Conservation (phyloP, 2,113 vertebrate species). For the Accipiter cooperii region DNA sequence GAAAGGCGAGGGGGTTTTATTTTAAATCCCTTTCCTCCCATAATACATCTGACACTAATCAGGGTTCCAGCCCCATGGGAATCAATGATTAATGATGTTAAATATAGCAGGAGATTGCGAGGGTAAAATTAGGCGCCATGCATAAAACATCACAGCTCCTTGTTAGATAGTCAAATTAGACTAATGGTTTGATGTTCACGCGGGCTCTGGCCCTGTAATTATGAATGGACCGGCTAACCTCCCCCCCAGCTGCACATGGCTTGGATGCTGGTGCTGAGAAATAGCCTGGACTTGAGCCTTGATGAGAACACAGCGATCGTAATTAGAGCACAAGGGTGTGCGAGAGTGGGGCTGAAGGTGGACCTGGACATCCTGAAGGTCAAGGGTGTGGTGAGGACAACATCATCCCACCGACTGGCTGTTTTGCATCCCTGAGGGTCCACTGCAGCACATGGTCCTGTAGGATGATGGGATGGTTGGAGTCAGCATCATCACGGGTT, state of each 20-base stretch:
- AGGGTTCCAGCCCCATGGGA: constrained; percentile 65
- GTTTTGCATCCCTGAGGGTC: background rate
- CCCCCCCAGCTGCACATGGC: background rate
- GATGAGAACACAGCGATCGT: accelerated
- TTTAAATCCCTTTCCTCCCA: constrained; percentile 5
- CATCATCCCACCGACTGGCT: accelerated
- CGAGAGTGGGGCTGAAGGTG: background rate
- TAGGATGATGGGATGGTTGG: background rate
- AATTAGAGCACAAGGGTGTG: background rate
- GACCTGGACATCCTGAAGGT: background rate
- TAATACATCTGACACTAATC: constrained; percentile 72
- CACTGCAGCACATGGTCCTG: background rate
- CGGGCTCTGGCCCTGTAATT: background rate
- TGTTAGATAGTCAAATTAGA: constrained; percentile 55
- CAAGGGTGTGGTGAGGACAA: background rate
- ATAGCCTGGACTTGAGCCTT: background rate
- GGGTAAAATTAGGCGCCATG: constrained; percentile 71
- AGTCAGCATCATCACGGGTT: background rate
- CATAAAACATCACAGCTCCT: constrained; percentile 75
- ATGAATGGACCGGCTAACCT: background rate
- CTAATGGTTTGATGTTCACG: background rate
- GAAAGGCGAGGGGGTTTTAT: background rate
- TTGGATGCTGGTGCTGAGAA: background rate
- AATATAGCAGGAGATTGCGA: constrained; percentile 71
- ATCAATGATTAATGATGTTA: constrained; percentile 76